Evolutionary conservation across 2,113 vertebrate genomes (phyloP).

Genomic region (Perognathus longimembris): DNA sequence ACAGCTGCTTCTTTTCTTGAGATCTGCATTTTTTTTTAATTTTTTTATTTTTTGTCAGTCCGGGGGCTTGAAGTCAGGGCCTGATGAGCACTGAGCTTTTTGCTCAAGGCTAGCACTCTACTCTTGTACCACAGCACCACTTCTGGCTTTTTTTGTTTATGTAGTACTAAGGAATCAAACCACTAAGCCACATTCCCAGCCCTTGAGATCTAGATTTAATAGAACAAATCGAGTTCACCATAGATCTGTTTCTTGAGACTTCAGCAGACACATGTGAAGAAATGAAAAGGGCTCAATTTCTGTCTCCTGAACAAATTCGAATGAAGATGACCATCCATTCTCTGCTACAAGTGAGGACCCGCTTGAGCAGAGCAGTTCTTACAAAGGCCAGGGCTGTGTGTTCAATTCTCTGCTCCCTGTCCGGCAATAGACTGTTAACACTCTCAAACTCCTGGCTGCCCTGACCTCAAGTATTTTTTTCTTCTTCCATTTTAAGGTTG

Average conservation of each 20-base stretch:
- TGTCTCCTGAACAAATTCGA: background rate
- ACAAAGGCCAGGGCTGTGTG: background rate
- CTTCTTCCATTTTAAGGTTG: slow-evolving; percentile 74
- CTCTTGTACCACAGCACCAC: too few species aligned
- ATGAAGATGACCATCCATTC: background rate
- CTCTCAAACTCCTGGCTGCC: background rate
- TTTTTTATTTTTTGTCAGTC: background rate
- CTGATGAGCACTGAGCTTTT: too few species aligned
- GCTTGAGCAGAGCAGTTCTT: background rate
- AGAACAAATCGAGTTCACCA: background rate
- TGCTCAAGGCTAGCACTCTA: too few species aligned
- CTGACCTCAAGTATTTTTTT: background rate
- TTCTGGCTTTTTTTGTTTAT: too few species aligned
- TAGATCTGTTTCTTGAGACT: background rate
- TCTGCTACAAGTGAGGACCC: background rate
- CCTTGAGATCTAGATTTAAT: background rate
- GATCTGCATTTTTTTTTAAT: background rate
- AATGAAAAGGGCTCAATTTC: background rate
- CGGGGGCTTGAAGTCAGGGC: too few species aligned
- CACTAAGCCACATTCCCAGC: too few species aligned
- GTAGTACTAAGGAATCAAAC: too few species aligned
- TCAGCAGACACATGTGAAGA: background rate
- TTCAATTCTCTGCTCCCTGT: background rate
- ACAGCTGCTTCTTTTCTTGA: background rate
- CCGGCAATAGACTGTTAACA: background rate